A percentile compares a stretch with the other conserved stretches of the same genome.
Conservation (phyloP, 2,888 invertebrate species). For the Xanthorhoe spadicearia region DNA sequence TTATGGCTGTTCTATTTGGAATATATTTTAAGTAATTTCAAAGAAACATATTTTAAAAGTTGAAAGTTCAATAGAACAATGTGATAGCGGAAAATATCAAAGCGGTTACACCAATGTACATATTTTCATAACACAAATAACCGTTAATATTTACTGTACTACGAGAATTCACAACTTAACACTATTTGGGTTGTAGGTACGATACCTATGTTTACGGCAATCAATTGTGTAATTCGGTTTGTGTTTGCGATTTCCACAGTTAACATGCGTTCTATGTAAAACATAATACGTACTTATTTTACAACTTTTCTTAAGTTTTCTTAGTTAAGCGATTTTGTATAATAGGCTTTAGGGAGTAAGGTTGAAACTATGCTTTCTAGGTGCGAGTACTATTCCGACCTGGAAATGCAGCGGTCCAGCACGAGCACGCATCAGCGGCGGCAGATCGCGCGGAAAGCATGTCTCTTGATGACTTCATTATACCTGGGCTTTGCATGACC, state of each 20-base stretch:
- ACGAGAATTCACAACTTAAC: slow-evolving; percentile 31
- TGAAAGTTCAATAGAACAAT: slow-evolving; percentile 50
- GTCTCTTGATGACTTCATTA: slow-evolving; percentile 62
- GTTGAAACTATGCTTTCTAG: slow-evolving; percentile 25
- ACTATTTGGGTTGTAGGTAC: slow-evolving; percentile 35
- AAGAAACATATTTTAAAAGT: slow-evolving; percentile 35
- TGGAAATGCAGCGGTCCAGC: slow-evolving; percentile 62
- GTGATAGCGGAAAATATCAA: slow-evolving; percentile 52
- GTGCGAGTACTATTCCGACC: slow-evolving; percentile 48
- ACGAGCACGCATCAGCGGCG: slow-evolving; percentile 58
- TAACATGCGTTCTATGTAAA: not conserved
- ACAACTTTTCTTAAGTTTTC: not conserved
- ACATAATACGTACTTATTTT: slow-evolving; percentile 3
- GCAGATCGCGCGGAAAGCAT: slow-evolving; percentile 64
- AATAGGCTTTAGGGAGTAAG: slow-evolving; percentile 20
- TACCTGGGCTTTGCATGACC: slow-evolving; percentile 42
- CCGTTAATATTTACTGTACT: slow-evolving; percentile 42
- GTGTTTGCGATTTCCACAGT: slow-evolving; percentile 14
- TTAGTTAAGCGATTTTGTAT: slow-evolving; percentile 1
- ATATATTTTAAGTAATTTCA: slow-evolving; percentile 14
- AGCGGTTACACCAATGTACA: slow-evolving; percentile 36
- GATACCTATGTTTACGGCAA: not conserved
- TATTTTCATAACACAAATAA: slow-evolving; percentile 41
- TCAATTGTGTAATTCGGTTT: slow-evolving; percentile 14
- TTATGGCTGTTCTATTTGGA: not conserved